phyloP scores from a whole-genome alignment of 2,888 invertebrate species.

The Nephrocerus scutellatus region DNA sequence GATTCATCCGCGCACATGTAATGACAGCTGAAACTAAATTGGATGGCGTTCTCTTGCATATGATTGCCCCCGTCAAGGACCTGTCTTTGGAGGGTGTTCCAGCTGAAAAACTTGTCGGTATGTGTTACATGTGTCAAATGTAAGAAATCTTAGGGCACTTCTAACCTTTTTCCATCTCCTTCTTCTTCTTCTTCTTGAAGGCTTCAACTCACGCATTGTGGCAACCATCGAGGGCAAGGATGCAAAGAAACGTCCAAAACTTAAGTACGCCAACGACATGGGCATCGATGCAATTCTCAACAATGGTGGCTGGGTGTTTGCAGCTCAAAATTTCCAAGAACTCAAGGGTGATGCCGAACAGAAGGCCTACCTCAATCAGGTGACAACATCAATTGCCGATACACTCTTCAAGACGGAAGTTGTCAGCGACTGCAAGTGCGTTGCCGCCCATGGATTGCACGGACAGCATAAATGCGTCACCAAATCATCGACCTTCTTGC shows the following conservation, averaged over 20 bases:
- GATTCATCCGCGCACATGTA: slow-evolving; percentile 32
- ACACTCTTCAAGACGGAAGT: slow-evolving; percentile 44
- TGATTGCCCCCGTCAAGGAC: slow-evolving; percentile 55
- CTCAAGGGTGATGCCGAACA: slow-evolving; percentile 31
- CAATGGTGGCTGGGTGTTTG: slow-evolving; percentile 44
- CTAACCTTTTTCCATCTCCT: slow-evolving; percentile 31
- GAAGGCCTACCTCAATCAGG: slow-evolving; percentile 34
- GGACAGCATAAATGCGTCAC: slow-evolving; percentile 39
- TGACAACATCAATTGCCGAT: slow-evolving; percentile 41
- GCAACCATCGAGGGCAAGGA: slow-evolving; percentile 58
- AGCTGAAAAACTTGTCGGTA: slow-evolving; percentile 43
- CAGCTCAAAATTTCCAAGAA: slow-evolving; percentile 38
- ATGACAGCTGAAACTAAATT: slow-evolving; percentile 48
- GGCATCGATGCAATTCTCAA: slow-evolving; percentile 61
- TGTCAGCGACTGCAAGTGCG: slow-evolving; percentile 39
- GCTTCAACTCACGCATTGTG: slow-evolving; percentile 58
- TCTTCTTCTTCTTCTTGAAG: slow-evolving; percentile 34
- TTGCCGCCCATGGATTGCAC: slow-evolving; percentile 32
- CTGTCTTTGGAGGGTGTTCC: slow-evolving; percentile 49
- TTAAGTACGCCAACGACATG: slow-evolving; percentile 53
- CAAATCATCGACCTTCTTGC: slow-evolving; percentile 37
- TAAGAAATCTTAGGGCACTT: too few relatives aligned
- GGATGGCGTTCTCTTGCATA: slow-evolving; percentile 55
- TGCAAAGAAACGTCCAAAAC: slow-evolving; percentile 53
- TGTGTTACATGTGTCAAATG: slow-evolving; percentile 21